These are phyloP conservation scores for Drosophila pachea DNA, from an alignment of 1,140 invertebrate genomes.

Conservation along the genomic window DNA sequence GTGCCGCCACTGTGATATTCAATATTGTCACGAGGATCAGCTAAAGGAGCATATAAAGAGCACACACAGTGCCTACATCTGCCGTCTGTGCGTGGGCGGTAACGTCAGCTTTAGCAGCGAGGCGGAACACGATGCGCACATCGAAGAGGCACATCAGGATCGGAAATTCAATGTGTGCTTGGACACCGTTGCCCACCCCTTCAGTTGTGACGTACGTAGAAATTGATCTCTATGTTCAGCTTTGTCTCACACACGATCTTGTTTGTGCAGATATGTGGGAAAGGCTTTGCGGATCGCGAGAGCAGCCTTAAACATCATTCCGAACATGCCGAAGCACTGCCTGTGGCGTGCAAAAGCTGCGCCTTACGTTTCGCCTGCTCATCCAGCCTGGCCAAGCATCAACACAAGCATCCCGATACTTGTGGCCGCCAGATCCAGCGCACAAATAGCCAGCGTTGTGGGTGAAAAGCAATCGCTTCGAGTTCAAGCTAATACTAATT, in stretches of 20 bases:
- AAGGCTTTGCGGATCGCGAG: constrained; percentile 79
- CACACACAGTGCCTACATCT: constrained; percentile 40
- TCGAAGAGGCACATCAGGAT: constrained; percentile 38
- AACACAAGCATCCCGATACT: constrained; percentile 75
- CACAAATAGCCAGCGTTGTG: constrained; percentile 40
- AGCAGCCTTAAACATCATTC: constrained; percentile 79
- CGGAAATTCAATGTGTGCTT: constrained; percentile 60
- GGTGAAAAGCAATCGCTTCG: constrained; percentile 1
- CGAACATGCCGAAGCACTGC: constrained; percentile 78
- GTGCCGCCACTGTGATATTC: constrained; percentile 63
- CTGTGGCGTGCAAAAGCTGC: constrained; percentile 78
- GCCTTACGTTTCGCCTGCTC: constrained; percentile 78
- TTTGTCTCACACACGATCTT: background rate
- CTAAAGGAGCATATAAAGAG: constrained; percentile 59
- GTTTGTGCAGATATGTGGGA: constrained; percentile 77
- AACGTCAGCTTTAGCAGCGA: constrained; percentile 24
- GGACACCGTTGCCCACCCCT: constrained; percentile 80
- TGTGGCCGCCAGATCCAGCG: constrained; percentile 72
- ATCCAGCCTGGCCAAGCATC: constrained; percentile 79
- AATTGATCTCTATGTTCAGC: background rate
- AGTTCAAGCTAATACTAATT: constrained; percentile 6
- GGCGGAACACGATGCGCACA: constrained; percentile 29
- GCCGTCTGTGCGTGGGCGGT: constrained; percentile 24
- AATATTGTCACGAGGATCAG: constrained; percentile 62
- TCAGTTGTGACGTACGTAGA: constrained; percentile 78